These are phyloP conservation scores for Drosophila ustulata DNA, from an alignment of 2,888 invertebrate genomes.

Conservation along the genomic window DNA sequence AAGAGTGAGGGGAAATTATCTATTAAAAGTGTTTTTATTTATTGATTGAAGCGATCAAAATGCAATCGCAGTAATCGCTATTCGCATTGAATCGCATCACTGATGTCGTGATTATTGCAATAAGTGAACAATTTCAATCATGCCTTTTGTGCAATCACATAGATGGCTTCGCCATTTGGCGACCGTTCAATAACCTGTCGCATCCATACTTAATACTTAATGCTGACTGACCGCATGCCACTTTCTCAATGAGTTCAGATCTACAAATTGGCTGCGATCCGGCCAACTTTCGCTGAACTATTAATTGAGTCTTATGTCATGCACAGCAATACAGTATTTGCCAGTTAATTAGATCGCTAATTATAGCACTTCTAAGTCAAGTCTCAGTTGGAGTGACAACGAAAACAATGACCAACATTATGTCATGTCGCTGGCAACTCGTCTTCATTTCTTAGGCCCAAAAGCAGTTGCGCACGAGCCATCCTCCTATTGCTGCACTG, in stretches of 20 bases:
- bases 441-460: slow-evolving; percentile 29
- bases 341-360: slow-evolving; percentile 63
- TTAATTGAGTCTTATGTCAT: slow-evolving; percentile 25
- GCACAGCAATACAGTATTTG: not conserved
- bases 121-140: slow-evolving; percentile 55
- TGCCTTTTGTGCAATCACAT: slow-evolving; percentile 58
- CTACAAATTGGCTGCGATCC: slow-evolving; percentile 16
- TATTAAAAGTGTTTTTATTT: not conserved
- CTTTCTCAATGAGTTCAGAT: slow-evolving; percentile 32
- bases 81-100: slow-evolving; percentile 37
- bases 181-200: slow-evolving; percentile 44
- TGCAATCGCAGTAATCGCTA: slow-evolving; percentile 5
- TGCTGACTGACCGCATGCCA: not conserved
- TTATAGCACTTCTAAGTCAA: slow-evolving; percentile 55
- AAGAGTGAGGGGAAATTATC: slow-evolving; percentile 7
- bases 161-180: slow-evolving; percentile 25
- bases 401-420: slow-evolving; percentile 57
- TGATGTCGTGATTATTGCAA: slow-evolving; percentile 52
- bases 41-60: slow-evolving; percentile 42
- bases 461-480: slow-evolving; percentile 68
- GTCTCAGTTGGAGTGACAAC: slow-evolving; percentile 5
- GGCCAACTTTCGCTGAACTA: slow-evolving; percentile 34
- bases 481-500: slow-evolving; percentile 16
- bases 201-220: slow-evolving; percentile 4
- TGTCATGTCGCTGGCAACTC: slow-evolving; percentile 48